phyloP scores from a whole-genome alignment of 2,797 vertebrate genomes.

The Aphelocoma californica region DNA sequence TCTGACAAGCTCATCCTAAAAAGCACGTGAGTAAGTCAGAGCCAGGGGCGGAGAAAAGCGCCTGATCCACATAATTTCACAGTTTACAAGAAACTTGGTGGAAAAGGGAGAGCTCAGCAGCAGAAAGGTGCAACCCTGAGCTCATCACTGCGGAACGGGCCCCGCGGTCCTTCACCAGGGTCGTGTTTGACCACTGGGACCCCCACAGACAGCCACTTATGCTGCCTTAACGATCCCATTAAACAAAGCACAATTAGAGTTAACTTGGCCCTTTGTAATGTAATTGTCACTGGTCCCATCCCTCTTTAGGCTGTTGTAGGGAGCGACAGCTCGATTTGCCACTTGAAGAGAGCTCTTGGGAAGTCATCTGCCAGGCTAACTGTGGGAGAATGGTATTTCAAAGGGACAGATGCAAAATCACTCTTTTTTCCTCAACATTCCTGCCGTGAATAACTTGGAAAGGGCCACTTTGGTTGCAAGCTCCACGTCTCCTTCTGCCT shows the following conservation, averaged over 20 bases:
- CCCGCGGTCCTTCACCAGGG: not conserved
- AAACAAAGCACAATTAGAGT: not conserved
- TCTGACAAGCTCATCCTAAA: not conserved
- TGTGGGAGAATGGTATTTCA: not conserved
- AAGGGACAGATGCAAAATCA: not conserved
- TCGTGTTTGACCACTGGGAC: not conserved
- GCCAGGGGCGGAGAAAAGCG: not conserved
- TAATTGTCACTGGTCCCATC: not conserved
- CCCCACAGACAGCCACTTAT: not conserved
- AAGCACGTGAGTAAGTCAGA: accelerated
- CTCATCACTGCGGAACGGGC: not conserved
- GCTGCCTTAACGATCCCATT: not conserved
- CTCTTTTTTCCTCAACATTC: not conserved
- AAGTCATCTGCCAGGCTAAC: not conserved
- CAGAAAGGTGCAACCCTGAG: not conserved
- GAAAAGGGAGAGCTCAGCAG: not conserved
- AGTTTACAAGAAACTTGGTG: not conserved
- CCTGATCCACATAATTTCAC: not conserved
- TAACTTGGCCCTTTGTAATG: not conserved
- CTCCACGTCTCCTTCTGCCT: not conserved
- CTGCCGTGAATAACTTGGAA: not conserved
- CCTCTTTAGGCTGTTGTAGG: not conserved
- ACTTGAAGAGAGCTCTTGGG: not conserved
- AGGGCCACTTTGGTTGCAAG: not conserved
- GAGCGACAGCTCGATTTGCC: not conserved